Base-by-base conservation (phyloP, 64 coral and sea anemone genomes). In the Montipora cactus region DNA sequence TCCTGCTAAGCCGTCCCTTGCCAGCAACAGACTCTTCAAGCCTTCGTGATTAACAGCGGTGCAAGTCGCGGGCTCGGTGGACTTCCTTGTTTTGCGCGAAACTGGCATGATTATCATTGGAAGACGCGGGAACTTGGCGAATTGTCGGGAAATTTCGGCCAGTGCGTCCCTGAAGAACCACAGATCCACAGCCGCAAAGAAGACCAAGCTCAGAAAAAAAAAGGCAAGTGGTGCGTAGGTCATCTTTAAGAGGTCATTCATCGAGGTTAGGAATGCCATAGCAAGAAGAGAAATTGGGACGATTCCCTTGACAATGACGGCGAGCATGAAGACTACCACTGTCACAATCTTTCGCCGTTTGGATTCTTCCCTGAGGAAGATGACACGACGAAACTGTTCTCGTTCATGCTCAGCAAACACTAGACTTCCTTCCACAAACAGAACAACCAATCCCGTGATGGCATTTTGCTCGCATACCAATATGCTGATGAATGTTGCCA, bases 141-240 rank as follows among this genome's bases (percentile, higher is more conserved):
- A 90, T 79, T 59, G 73, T 72, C 93, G 79, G 83, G 73, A 81
- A 78, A 68, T 59, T 85, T 44, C 49, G 14, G 49, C 76, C 53
- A 94, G 79, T 37, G 90, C 68, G 5, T 94, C 95, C 62, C 89
- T 96, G 75, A 99, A 88, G 78, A 99, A 99, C 98, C 98, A 99
- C 5, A 89, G 15, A 15, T 93, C 88, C 5, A 94, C 95, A 12
- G 92, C 81, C 6, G 95, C 75, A 79, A 94, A 99, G 76, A 99
- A 99, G 8, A 99, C 95, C n/a, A 96, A 85, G 14, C 95, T 91
- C 14, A 96, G 80, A 52, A 96, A 96, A 86, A 96, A 99, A 74
- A 95, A 94, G 2, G 98, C 97, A 2, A 99, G 87, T 47, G 98
- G 92, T 19, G 94, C 66, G 55, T 99, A 99, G 14, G 88, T 48